These are phyloP conservation scores for Agonopterix arenella DNA, from an alignment of 2,888 invertebrate genomes.

Conservation along the genomic window DNA sequence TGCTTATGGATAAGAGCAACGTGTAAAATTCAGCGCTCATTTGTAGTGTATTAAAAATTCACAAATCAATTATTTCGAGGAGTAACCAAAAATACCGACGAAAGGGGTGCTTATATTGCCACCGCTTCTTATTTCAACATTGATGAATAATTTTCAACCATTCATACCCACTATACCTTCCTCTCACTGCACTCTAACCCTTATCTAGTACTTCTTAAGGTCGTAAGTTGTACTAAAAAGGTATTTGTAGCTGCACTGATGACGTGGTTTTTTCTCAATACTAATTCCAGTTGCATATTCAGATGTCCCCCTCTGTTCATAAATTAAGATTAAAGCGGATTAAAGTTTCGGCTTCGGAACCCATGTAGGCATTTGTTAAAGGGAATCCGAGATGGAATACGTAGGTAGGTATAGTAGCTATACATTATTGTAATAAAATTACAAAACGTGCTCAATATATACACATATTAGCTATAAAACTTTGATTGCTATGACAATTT, in stretches of 20 bases:
- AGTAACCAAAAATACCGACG: background rate
- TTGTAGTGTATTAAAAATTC: background rate
- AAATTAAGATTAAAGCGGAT: constrained; percentile 53
- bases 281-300: constrained; percentile 53
- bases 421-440: too few relatives aligned
- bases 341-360: constrained; percentile 32
- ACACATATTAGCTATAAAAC: too few relatives aligned
- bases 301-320: constrained; percentile 46
- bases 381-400: too few relatives aligned
- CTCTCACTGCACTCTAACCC: background rate
- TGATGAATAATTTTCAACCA: constrained; percentile 27
- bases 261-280: constrained; percentile 19
- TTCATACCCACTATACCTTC: background rate
- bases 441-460: too few relatives aligned
- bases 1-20: too few relatives aligned
- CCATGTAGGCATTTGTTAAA: background rate
- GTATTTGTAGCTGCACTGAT: constrained; percentile 4
- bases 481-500: too few relatives aligned
- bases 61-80: background rate
- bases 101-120: constrained; percentile 23
- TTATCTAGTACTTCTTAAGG: too few relatives aligned
- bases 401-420: too few relatives aligned
- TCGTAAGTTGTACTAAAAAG: background rate
- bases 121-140: constrained; percentile 38
- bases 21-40: background rate